Base-by-base conservation (phyloP, 2,888 invertebrate species). In the Dioctria rufipes region DNA sequence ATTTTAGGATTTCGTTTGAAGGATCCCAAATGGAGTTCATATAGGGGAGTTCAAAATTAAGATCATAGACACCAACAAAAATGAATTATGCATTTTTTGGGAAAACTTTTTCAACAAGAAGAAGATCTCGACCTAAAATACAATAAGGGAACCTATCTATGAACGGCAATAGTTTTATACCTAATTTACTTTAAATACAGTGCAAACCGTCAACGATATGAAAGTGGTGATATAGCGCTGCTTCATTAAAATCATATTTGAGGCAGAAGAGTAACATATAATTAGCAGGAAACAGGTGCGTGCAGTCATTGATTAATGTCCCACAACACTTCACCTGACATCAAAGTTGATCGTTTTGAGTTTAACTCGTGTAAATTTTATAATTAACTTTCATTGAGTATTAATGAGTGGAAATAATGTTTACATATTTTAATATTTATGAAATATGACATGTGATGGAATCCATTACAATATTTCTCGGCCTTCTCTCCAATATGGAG, bases 261-360 rank as follows among this genome's bases (percentile, higher is more conserved):
- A 69, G 25, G 49, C 69, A 46, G 25, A 51, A 51, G 69, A 37
- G 25, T 25, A 69, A 69, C 51, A 5, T 69, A 39, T 69, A 69
- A 69, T 69, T 39, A 69, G 46, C 51, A 39, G 37, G 69, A 8
- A 69, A 51, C 69, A 69, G 69, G 49, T 69, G 69, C 69, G 69
- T 69, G 69, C 37, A 69, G 69, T 69, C 39, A 51, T 51, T 69
- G 69, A 69, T 69, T 69, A 69, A 69, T 69, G 69, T 37, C 69
- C 49, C 69, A 51, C 67, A 69, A 69, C 69, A 69, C 69, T 69
- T 69, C 51, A 69, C 69, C 69, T 69, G 69, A 49, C 69, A 69
- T 69, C n/a, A 51, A 9, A 51, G 69, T 25, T 51, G 69, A 69
- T 69, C 69, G 69, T 51, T 51, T 69, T 51, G 11, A 69, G 49